Conservation (phyloP, 1,140 invertebrate species). For the Antheraea mylitta region DNA sequence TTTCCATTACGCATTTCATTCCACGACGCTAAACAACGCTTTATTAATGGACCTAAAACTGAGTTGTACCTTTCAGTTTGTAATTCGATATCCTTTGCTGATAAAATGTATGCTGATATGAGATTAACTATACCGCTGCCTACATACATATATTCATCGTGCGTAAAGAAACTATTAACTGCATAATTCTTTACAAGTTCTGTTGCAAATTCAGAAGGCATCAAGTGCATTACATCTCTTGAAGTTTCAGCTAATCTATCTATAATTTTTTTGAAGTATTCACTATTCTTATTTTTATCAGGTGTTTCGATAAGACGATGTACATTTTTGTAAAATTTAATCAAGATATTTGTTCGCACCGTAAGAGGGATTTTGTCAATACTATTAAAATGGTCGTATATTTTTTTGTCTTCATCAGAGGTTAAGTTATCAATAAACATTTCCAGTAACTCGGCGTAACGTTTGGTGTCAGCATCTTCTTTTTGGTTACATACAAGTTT, state of each 20-base stretch:
- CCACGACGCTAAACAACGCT: slow-evolving; percentile 28
- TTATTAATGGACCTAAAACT: slow-evolving; percentile 37
- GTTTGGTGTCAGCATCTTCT: slow-evolving; percentile 28
- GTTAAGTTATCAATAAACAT: slow-evolving; percentile 50
- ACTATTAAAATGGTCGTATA: slow-evolving; percentile 41
- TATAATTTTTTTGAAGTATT: slow-evolving; percentile 15
- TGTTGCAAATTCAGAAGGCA: slow-evolving; percentile 39
- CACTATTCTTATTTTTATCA: slow-evolving; percentile 21
- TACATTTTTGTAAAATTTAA: slow-evolving; percentile 46
- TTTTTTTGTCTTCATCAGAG: slow-evolving; percentile 41
- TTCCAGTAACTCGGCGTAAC: slow-evolving; percentile 39
- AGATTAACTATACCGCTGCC: slow-evolving; percentile 22
- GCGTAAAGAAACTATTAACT: slow-evolving; percentile 24
- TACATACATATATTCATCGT: slow-evolving; percentile 1
- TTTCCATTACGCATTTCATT: slow-evolving; percentile 20
- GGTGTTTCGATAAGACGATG: slow-evolving; percentile 26
- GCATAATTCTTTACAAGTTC: slow-evolving; percentile 39
- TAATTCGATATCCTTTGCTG: slow-evolving; percentile 28
- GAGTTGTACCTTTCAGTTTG: slow-evolving; percentile 42
- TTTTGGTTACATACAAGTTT: slow-evolving; percentile 48
- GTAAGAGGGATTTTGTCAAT: slow-evolving; percentile 33
- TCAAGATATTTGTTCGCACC: slow-evolving; percentile 37
- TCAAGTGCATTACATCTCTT: slow-evolving; percentile 34
- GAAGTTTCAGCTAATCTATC: slow-evolving; percentile 30
- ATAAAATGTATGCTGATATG: slow-evolving; percentile 38